Percentiles rank a stretch among this genome's conserved stretches.
phyloP scores from a whole-genome alignment of 2,797 vertebrate species.

The Siniperca undulata region DNA sequence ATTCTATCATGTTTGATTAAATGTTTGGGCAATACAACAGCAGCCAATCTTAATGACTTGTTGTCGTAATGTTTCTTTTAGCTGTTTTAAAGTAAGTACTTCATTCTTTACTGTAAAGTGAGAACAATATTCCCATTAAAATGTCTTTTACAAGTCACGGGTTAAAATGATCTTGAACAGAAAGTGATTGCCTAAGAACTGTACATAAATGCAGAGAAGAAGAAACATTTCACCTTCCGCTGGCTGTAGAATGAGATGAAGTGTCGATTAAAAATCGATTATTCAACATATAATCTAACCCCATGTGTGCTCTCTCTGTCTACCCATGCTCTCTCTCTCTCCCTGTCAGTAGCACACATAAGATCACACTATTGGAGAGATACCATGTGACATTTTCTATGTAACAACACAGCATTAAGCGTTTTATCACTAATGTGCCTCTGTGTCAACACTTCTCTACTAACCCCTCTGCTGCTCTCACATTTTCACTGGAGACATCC shows the following conservation, averaged over 20 bases:
- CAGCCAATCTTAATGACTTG: slow-evolving; percentile 3
- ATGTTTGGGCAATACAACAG: background rate
- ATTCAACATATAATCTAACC: slow-evolving; percentile 2
- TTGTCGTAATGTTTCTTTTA: background rate
- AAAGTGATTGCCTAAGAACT: slow-evolving; percentile 17
- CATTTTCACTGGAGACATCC: slow-evolving; percentile 7
- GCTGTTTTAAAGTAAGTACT: background rate
- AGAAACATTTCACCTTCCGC: slow-evolving; percentile 9
- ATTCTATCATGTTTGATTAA: background rate
- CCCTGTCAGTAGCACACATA: background rate
- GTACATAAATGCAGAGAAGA: slow-evolving; percentile 16
- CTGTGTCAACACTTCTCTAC: slow-evolving; percentile 13
- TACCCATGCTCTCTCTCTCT: background rate
- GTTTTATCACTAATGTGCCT: slow-evolving; percentile 31
- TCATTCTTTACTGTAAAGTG: slow-evolving; percentile 7
- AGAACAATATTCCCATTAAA: background rate
- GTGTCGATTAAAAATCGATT: slow-evolving; percentile 8
- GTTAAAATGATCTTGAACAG: slow-evolving; percentile 15
- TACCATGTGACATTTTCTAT: slow-evolving; percentile 21
- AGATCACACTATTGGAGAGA: slow-evolving; percentile 10
- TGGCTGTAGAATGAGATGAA: slow-evolving; percentile 22
- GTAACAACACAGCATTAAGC: slow-evolving; percentile 15
- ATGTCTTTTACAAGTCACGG: slow-evolving; percentile 3
- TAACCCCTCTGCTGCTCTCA: background rate
- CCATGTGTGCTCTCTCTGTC: background rate